Base-by-base conservation (phyloP, 2,888 invertebrate species). In the Drosophila subsilvestris region DNA sequence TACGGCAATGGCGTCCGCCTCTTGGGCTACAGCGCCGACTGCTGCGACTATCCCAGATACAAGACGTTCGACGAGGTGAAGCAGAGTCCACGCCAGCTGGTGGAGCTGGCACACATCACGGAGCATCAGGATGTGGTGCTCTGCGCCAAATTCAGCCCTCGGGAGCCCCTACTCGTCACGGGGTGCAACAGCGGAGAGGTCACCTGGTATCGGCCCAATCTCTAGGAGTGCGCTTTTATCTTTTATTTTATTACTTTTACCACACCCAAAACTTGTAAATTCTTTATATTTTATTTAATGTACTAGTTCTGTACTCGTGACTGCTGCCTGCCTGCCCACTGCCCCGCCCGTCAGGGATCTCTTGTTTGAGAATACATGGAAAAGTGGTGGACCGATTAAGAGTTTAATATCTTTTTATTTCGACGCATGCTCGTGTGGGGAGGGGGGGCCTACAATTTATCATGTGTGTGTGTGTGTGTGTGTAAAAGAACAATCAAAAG, bases 171-270 rank as follows among this genome's bases (percentile, higher is more conserved):
- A 78, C 93, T 98, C 43, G 98, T 98, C 44, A 97, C 97, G 18
- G 98, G 98, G 17, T 98, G 98, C 92, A 94, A 98, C 50, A 95
- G 95, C 69, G 98, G 98, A 27, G 95, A 96, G 90, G 95, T 98
- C 65, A 95, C 96, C 50, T 98, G 98, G 96, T 96, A 98, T 92
- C 96, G 97, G 89, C 98, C 98, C 44, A 85, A 89, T 59, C 85
- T 91, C 61, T 91, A 89, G 45, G n/a, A 48, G 37, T 14, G 32
- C 55, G 50, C 32, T 27, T 74, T 49, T 57, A 63, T 12, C 56
- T 57, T 58, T 20, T 22, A 53, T 51, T 32, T 45, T 62, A n/a
- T 48, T 48, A 49, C 44, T 44, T 37, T 14, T 62, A 55, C 20
- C 32, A 27, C 42, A 14, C 17, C 20, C 18, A 20, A 10, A 12